Conservation (phyloP, 2,888 invertebrate genomes). For the Patella caerulea region DNA sequence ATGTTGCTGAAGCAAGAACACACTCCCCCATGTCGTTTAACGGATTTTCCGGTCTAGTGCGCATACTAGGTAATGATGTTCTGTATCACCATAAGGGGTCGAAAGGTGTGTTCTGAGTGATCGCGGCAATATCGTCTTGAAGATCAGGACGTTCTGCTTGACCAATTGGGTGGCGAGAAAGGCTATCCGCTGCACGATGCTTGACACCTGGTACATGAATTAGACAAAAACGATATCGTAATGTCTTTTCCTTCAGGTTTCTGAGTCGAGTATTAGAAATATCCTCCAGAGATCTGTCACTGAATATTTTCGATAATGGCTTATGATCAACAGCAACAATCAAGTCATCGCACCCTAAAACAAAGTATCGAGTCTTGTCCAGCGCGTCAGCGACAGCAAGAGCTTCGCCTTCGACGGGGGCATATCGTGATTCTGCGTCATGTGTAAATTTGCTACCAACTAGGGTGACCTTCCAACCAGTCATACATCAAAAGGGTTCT, state of each 20-base stretch:
- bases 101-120: not conserved
- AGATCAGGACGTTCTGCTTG: not conserved
- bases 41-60: not conserved
- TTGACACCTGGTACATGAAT: constrained; percentile 17
- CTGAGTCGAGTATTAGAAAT: constrained; percentile 39
- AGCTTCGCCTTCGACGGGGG: constrained; percentile 6
- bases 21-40: not conserved
- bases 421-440: constrained; percentile 35
- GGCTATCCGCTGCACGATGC: constrained; percentile 24
- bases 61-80: not conserved
- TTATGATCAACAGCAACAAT: constrained; percentile 39
- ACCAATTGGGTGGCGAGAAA: constrained; percentile 32
- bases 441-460: constrained; percentile 44
- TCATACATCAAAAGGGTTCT: constrained; percentile 38
- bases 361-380: constrained; percentile 29
- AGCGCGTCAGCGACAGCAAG: constrained; percentile 39
- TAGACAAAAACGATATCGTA: constrained; percentile 33
- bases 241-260: constrained; percentile 47
- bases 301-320: constrained; percentile 33
- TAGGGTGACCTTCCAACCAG: constrained; percentile 39
- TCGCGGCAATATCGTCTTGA: not conserved
- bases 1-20: constrained; percentile 12
- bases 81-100: not conserved
- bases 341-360: constrained; percentile 33
- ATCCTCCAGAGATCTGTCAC: constrained; percentile 34